These are phyloP conservation scores for Phoxinus phoxinus DNA, from an alignment of 2,113 vertebrate species.

Conservation along the genomic window DNA sequence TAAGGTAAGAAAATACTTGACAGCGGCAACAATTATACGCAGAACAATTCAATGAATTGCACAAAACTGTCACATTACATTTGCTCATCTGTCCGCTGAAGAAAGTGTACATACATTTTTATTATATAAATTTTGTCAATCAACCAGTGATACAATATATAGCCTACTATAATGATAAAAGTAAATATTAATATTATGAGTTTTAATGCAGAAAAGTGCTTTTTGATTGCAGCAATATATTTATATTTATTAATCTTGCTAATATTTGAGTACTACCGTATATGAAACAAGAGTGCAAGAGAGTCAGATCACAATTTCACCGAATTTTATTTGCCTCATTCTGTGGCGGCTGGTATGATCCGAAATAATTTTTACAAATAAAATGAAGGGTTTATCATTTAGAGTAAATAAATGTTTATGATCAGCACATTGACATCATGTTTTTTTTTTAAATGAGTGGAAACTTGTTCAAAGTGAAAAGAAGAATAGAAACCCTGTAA, in stretches of 20 bases:
- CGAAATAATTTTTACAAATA: neutral
- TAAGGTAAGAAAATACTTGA: constrained; percentile 7
- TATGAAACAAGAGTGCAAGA: neutral
- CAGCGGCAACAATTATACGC: neutral
- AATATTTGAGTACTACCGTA: neutral
- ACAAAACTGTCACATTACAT: neutral
- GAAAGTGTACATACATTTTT: neutral
- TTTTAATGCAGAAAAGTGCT: neutral
- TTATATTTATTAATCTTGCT: neutral
- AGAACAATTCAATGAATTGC: neutral
- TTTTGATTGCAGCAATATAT: neutral
- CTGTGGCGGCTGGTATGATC: neutral
- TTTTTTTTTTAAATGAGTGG: neutral
- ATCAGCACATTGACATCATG: neutral
- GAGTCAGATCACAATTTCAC: neutral
- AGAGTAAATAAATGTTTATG: neutral
- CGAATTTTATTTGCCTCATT: neutral
- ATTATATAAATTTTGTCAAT: too few relatives aligned
- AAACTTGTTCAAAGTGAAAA: neutral
- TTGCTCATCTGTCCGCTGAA: neutral
- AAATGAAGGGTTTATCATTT: neutral
- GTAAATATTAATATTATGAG: too few relatives aligned
- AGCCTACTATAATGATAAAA: neutral
- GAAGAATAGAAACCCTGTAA: neutral
- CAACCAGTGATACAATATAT: neutral